These are phyloP conservation scores for Troides oblongomaculatus DNA, from an alignment of 2,888 invertebrate species.

Conservation along the genomic window DNA sequence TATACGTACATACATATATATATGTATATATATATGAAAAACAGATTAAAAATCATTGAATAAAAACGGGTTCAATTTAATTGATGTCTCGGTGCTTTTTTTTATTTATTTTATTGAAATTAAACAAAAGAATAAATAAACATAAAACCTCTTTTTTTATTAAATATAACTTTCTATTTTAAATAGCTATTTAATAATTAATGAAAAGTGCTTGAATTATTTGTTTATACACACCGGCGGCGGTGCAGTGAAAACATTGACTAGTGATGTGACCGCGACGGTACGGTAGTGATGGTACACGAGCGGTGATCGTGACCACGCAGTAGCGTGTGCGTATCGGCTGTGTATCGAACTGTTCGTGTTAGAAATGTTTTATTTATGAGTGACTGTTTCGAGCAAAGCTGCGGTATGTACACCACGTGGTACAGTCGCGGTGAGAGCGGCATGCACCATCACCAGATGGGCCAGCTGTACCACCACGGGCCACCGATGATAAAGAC, in stretches of 20 bases:
- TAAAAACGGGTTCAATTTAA: slow-evolving; percentile 47
- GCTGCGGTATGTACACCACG: slow-evolving; percentile 76
- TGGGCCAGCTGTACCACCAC: slow-evolving; percentile 78
- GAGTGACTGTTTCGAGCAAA: slow-evolving; percentile 69
- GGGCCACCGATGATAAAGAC: slow-evolving; percentile 82
- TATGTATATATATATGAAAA: no score
- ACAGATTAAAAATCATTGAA: slow-evolving; percentile 41
- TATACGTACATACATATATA: slow-evolving; percentile 33
- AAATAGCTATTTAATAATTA: neutral
- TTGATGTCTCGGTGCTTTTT: slow-evolving; percentile 40
- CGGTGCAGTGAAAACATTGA: no score
- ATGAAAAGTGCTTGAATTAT: neutral
- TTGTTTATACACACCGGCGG: neutral
- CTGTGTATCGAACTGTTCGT: slow-evolving; percentile 19
- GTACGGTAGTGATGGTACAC: slow-evolving; percentile 23
- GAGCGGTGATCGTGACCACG: neutral
- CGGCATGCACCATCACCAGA: slow-evolving; percentile 77
- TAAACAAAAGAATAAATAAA: neutral
- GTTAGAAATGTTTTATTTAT: slow-evolving; percentile 60
- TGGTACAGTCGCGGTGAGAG: slow-evolving; percentile 78
- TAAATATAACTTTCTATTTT: neutral
- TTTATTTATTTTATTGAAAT: slow-evolving; percentile 25
- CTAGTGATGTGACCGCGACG: slow-evolving; percentile 5
- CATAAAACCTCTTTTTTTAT: neutral
- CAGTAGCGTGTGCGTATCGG: slow-evolving; percentile 6